Base-by-base conservation (phyloP, 2,888 invertebrate species). In the Trachelus stipa region DNA sequence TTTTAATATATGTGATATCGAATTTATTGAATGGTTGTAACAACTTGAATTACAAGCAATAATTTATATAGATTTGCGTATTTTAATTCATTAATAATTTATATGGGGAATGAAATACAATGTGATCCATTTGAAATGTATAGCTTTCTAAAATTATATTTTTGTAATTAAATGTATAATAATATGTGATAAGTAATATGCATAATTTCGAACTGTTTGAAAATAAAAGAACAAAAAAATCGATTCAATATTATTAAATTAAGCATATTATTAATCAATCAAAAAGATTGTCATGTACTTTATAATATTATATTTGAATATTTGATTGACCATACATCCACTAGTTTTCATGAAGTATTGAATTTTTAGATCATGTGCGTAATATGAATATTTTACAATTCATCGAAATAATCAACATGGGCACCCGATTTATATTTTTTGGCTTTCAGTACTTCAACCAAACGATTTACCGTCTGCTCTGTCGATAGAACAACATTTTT, bases 381-480 rank as follows among this genome's bases (percentile, higher is more conserved):
- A 34, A 31, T 69, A 4, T 56, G 33, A 73, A 31, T 71, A 77
- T 73, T 35, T 87, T 85, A 88, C 80, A 86, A 81, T 77, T 91
- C 85, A 91, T 98, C 97, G 91, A 94, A 97, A 91, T 95, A 98
- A 92, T 98, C 98, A 71, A 98, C 93, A 88, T 97, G 96, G 87
- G 95, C 96, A 0, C 97, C 98, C 0, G 96, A 96, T 81, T 94
- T 93, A 87, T 96, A 98, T 82, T 94, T 94, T 69, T 95, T 95
- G 11, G 93, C 92, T 81, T 94, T 93, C 80, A 98, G 92, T 77
- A 98, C 92, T 74, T 92, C 90, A 75, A 97, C 88, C 85, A 98
- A 93, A 88, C 96, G 96, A 81, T 93, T 92, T 1, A 96, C 95
- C 0, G 98, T 97, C 83, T 95, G 94, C 77, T 95, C 94, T 0